Conservation (phyloP, 2,797 vertebrate genomes). For the Numenius phaeopus region DNA sequence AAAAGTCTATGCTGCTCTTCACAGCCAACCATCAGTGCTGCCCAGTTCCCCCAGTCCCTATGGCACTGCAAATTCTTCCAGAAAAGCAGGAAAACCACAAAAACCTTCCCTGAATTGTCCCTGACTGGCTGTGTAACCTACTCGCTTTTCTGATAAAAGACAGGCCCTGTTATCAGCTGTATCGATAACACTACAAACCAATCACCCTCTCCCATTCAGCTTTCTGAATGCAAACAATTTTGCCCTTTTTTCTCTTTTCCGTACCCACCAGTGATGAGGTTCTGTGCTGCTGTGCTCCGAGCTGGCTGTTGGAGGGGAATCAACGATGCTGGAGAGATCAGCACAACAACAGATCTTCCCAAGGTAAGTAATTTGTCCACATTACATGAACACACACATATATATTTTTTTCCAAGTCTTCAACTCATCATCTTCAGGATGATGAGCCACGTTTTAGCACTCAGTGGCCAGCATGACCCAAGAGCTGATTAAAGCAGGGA, state of each 20-base stretch:
- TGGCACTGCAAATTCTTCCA: background rate
- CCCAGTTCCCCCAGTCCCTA: background rate
- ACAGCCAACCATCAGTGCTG: background rate
- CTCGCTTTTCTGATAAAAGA: background rate
- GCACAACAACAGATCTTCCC: background rate
- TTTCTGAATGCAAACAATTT: background rate
- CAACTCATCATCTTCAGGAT: background rate
- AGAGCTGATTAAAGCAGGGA: background rate
- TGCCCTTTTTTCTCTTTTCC: background rate
- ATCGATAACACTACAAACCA: background rate
- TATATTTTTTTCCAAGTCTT: background rate
- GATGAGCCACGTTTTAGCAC: background rate
- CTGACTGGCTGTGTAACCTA: background rate
- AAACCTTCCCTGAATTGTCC: background rate
- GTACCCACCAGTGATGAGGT: fast-evolving
- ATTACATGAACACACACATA: background rate
- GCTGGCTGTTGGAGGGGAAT: background rate
- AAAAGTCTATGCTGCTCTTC: background rate
- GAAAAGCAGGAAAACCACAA: constrained; percentile 10
- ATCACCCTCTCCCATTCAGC: background rate
- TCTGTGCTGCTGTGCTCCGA: fast-evolving
- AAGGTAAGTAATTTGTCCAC: background rate
- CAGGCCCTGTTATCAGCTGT: background rate
- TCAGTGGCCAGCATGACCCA: background rate
- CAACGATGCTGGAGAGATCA: background rate